phyloP scores from a whole-genome alignment of 2,113 vertebrate species.

The Solenodon paradoxus region DNA sequence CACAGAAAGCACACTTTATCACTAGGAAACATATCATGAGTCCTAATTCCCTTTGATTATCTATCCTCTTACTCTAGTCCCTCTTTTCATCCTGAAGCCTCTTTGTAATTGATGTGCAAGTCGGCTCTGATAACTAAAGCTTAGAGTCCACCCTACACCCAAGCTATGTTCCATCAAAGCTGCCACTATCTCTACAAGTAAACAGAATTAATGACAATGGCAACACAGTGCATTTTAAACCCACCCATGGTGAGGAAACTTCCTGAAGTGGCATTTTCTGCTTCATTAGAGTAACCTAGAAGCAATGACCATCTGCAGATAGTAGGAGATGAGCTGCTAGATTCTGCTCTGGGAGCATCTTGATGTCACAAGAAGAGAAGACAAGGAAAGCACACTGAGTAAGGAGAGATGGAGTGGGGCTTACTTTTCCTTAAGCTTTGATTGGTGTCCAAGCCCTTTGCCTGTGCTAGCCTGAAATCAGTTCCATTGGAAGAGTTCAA shows the following conservation, averaged over 20 bases:
- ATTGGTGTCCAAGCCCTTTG: background rate
- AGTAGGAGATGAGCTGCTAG: conserved; percentile 10
- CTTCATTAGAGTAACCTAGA: conserved; percentile 75
- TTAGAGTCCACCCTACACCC: background rate
- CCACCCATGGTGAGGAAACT: conserved; percentile 49
- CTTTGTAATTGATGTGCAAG: background rate
- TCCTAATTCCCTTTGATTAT: background rate
- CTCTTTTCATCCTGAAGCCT: background rate
- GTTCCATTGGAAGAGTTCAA: background rate
- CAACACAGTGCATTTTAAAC: background rate
- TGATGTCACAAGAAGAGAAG: conserved; percentile 44
- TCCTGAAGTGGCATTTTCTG: conserved; percentile 70
- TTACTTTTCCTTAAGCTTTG: background rate
- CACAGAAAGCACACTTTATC: background rate
- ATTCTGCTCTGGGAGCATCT: conserved; percentile 10
- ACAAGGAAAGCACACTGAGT: conserved; percentile 49
- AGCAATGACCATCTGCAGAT: conserved; percentile 66
- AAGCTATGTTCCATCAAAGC: conserved; percentile 22
- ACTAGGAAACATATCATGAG: background rate
- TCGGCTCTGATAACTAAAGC: background rate
- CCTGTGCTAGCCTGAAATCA: background rate
- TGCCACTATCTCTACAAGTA: conserved; percentile 44
- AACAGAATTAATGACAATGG: conserved; percentile 68
- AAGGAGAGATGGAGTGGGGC: conserved; percentile 38
- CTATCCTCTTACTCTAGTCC: background rate